Evolutionary conservation across 2,797 vertebrate genomes (phyloP).

Genomic region (Pempheris klunzingeri): DNA sequence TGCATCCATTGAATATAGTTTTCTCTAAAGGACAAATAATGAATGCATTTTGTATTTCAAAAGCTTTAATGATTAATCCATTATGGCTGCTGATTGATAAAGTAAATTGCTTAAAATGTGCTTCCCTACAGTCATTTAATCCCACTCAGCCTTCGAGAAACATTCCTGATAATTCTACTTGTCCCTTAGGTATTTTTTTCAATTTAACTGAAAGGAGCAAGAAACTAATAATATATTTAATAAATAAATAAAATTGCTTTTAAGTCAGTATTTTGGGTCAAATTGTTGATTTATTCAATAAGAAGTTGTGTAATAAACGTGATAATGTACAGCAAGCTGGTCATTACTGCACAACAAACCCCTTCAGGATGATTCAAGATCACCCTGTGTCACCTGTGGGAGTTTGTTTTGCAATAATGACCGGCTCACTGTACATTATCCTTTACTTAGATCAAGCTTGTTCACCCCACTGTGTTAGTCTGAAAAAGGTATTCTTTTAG

Average conservation of each 20-base stretch:
- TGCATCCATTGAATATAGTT: neutral
- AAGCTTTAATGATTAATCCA: neutral
- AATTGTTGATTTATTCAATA: too few relatives aligned
- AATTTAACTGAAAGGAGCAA: too few relatives aligned
- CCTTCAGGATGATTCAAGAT: too few relatives aligned
- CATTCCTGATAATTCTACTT: neutral
- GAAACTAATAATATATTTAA: too few relatives aligned
- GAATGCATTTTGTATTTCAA: neutral
- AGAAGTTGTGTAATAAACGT: too few relatives aligned
- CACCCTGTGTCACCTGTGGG: too few relatives aligned
- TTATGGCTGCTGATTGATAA: constrained; percentile 12
- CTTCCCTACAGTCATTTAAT: neutral
- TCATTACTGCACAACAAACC: too few relatives aligned
- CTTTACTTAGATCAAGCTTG: constrained; percentile 2
- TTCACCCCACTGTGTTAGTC: constrained; percentile 2
- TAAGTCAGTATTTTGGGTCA: too few relatives aligned
- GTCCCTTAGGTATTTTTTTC: neutral
- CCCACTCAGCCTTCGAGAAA: neutral
- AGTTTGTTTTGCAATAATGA: too few relatives aligned
- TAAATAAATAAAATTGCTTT: too few relatives aligned
- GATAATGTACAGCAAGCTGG: too few relatives aligned
- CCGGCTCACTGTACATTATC: too few relatives aligned
- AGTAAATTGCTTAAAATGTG: neutral
- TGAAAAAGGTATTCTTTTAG: neutral
- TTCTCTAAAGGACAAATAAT: neutral